Conservation (phyloP, 2,113 vertebrate genomes). For the Xiphorhynchus elegans region DNA sequence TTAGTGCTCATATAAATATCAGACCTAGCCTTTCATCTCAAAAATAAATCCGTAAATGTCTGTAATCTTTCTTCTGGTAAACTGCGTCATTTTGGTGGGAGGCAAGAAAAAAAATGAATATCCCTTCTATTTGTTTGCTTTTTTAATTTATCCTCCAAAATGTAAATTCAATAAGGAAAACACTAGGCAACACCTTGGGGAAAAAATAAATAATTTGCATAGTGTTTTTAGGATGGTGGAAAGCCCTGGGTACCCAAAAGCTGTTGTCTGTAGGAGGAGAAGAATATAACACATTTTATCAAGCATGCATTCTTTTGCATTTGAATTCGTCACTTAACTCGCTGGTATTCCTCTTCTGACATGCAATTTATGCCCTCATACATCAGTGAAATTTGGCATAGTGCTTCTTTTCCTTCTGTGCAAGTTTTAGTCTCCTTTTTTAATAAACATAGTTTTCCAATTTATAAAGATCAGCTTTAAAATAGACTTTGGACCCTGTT, state of each 20-base stretch:
- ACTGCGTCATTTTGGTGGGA: neutral
- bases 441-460: neutral
- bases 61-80: neutral
- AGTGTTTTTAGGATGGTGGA: neutral
- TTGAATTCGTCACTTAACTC: neutral
- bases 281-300: neutral
- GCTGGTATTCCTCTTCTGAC: neutral
- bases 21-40: neutral
- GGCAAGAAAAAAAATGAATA: neutral
- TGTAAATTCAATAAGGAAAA: neutral
- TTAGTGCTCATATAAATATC: neutral
- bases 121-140: neutral
- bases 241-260: neutral
- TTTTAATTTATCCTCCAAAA: neutral
- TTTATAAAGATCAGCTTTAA: neutral
- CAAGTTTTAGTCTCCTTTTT: neutral
- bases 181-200: neutral
- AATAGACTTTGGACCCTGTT: neutral
- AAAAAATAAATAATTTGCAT: neutral
- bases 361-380: neutral
- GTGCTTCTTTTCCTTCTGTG: neutral
- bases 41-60: neutral
- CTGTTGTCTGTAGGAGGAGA: neutral
- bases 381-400: neutral
- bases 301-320: neutral